phyloP scores from a whole-genome alignment of 2,888 invertebrate genomes.

The Anoncus sp. region DNA sequence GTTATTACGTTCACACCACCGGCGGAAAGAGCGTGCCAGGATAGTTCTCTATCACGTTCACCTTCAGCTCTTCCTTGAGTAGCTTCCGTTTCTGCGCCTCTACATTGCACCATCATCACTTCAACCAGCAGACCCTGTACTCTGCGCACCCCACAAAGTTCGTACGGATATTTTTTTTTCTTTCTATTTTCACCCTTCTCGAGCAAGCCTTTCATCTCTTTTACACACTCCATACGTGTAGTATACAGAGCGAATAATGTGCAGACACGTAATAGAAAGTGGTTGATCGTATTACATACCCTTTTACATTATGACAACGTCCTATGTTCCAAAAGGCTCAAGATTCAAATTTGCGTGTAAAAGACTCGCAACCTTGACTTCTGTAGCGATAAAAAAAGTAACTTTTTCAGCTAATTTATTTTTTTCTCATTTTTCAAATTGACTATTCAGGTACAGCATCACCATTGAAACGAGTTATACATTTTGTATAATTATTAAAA shows the following conservation, averaged over 20 bases:
- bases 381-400: conserved; percentile 70
- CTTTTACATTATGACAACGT: conserved; percentile 21
- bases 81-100: conserved; percentile 31
- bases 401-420: not conserved
- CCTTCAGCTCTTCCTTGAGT: conserved; percentile 31
- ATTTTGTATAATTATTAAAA: not conserved
- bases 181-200: conserved; percentile 21
- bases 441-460: too few relatives aligned
- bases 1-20: conserved; percentile 43
- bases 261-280: conserved; percentile 13
- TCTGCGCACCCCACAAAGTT: conserved; percentile 37
- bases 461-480: not conserved
- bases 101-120: conserved; percentile 45
- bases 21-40: conserved; percentile 23
- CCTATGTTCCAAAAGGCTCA: conserved; percentile 14
- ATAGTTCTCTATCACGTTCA: conserved; percentile 48
- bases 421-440: not conserved
- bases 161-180: conserved; percentile 29
- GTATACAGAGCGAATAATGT: conserved; percentile 27
- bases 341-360: conserved; percentile 74
- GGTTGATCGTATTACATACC: conserved; percentile 36
- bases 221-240: conserved; percentile 8
- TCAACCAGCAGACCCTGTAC: conserved; percentile 4
- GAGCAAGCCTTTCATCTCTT: conserved; percentile 53
- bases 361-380: conserved; percentile 72